Conservation (phyloP, 2,888 invertebrate genomes). For the Netelia inedita region DNA sequence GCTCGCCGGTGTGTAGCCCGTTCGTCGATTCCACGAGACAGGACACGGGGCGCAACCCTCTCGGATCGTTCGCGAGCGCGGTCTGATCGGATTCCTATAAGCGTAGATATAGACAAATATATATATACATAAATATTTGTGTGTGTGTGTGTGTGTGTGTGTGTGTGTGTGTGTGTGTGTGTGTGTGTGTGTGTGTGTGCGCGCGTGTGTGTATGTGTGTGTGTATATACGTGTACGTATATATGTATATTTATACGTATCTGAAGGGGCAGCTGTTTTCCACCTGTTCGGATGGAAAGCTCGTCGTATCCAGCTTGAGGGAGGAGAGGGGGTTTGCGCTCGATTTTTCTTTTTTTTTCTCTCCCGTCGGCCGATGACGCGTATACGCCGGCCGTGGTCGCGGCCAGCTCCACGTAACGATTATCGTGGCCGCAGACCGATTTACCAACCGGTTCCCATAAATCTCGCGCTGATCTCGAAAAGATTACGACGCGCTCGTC, state of each 20-base stretch:
- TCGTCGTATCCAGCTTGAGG: slow-evolving; percentile 27
- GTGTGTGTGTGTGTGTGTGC: slow-evolving; percentile 19
- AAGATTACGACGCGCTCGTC: slow-evolving; percentile 46
- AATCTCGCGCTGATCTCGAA: slow-evolving; percentile 60
- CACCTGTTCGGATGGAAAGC: slow-evolving; percentile 67
- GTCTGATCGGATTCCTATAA: slow-evolving; percentile 60
- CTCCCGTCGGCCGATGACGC: slow-evolving; percentile 36
- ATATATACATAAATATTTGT: slow-evolving; percentile 8
- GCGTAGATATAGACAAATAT: background rate
- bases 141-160: slow-evolving; percentile 1
- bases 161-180: background rate
- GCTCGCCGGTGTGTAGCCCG: slow-evolving; percentile 22
- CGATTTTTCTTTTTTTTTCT: slow-evolving; percentile 6
- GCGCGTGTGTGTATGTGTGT: background rate
- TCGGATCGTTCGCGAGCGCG: slow-evolving; percentile 33
- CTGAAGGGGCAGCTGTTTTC: slow-evolving; percentile 64
- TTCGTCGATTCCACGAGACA: slow-evolving; percentile 65
- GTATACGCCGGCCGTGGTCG: background rate
- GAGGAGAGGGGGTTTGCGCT: slow-evolving; percentile 39
- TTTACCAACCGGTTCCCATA: slow-evolving; percentile 61
- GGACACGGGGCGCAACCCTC: slow-evolving; percentile 43
- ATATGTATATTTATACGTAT: slow-evolving; percentile 47
- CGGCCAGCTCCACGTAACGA: slow-evolving; percentile 36
- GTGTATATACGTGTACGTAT: slow-evolving; percentile 6
- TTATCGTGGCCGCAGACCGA: slow-evolving; percentile 34